Conservation (phyloP, 2,113 vertebrate species). For the Sylvilagus bachmani region DNA sequence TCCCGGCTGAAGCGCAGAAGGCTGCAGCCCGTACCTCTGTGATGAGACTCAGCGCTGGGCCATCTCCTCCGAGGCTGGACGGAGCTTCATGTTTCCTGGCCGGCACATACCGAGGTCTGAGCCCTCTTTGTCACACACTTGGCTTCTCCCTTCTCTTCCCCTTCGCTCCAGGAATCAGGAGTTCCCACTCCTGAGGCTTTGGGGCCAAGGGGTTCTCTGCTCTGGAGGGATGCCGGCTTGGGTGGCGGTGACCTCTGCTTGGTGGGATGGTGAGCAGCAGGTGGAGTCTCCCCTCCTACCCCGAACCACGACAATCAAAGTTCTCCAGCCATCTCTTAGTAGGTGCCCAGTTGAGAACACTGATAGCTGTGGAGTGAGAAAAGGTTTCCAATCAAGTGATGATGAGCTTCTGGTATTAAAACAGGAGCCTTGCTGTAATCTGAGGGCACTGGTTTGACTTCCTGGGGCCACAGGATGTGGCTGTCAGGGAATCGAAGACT, state of each 20-base stretch:
- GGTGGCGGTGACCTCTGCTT: accelerated
- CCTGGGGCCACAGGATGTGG: not conserved
- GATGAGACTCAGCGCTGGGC: not conserved
- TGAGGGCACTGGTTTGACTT: conserved; percentile 61
- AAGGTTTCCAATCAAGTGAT: conserved; percentile 56
- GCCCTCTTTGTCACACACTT: not conserved
- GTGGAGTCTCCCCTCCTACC: not conserved
- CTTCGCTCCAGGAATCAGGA: not conserved
- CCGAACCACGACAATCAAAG: not conserved
- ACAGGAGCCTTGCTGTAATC: conserved; percentile 59
- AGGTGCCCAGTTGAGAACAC: not conserved
- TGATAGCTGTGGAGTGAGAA: not conserved
- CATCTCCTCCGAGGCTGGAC: not conserved
- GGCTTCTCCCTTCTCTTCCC: not conserved
- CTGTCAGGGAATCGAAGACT: not conserved
- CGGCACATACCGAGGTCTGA: not conserved
- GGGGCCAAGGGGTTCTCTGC: not conserved
- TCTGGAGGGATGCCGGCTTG: accelerated
- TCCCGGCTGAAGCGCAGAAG: not conserved
- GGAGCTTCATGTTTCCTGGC: not conserved
- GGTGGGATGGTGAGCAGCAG: not conserved
- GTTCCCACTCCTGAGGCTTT: not conserved
- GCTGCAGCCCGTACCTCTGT: not conserved
- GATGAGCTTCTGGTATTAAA: conserved; percentile 23
- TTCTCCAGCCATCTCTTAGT: not conserved